Evolutionary conservation across 2,888 invertebrate species (phyloP), one percentile per base, ranked within the genome.

Genomic region (Heteromyza rotundicornis): DNA sequence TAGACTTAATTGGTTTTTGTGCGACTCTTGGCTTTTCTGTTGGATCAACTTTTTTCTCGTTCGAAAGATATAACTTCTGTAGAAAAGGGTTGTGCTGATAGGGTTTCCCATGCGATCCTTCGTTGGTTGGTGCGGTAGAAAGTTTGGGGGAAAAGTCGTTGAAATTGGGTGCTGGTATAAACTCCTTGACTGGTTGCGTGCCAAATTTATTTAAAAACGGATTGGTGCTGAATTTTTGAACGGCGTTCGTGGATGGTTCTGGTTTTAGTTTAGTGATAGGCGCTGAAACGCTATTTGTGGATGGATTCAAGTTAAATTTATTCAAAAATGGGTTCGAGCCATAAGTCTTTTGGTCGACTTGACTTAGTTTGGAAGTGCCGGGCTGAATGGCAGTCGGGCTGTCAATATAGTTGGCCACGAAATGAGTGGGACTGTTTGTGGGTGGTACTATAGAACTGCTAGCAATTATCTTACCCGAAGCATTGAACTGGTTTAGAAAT

Each of bases 61-160:
- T 36, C 35, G 19, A 32, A 10, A 2, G n/a, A n/a, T n/a, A n/a
- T n/a, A n/a, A n/a, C n/a, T n/a, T n/a, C 27, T 17, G 68, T 19
- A 70, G 58, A 10, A 75, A 73, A 14, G 76, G 72, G 63, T 77
- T 77, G 2, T 62, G 56, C 16, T 54, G 59, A 52, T 65, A 69
- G n/a, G 51, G 17, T 50, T 57, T 50, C 27, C 57, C 35, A 8
- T 57, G 35, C 32, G 12, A n/a, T n/a, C n/a, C n/a, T n/a, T n/a
- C n/a, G n/a, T n/a, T n/a, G n/a, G n/a, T n/a, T n/a, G n/a, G n/a
- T n/a, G n/a, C n/a, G n/a, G n/a, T n/a, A n/a, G n/a, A n/a, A n/a
- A n/a, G n/a, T n/a, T n/a, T n/a, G n/a, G n/a, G n/a, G n/a, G n/a
- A n/a, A n/a, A n/a, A n/a, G n/a, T n/a, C n/a, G n/a, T n/a, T n/a